Evolutionary conservation across 2,888 invertebrate species (phyloP).

Genomic region (Caenorhabditis sp.): DNA sequence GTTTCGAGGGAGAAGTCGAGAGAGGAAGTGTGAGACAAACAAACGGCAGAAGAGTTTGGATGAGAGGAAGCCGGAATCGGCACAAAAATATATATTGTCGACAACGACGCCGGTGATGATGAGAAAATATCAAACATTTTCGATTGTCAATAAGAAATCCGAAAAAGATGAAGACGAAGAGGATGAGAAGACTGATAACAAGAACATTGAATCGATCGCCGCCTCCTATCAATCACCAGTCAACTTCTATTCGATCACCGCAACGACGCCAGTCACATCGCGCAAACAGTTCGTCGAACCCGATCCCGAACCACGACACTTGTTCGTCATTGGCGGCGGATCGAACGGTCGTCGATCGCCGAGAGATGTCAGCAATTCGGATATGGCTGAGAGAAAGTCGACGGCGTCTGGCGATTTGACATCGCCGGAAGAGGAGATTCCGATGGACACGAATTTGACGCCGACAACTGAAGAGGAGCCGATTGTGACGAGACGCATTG

Average conservation of each 20-base stretch:
- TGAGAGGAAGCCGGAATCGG: slow-evolving; percentile 34
- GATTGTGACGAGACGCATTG: slow-evolving; percentile 33
- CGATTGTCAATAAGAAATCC: slow-evolving; percentile 24
- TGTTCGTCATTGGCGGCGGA: slow-evolving; percentile 39
- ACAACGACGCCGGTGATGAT: slow-evolving; percentile 41
- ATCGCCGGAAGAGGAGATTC: slow-evolving; percentile 57
- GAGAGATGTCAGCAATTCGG: slow-evolving; percentile 35
- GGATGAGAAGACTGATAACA: not conserved
- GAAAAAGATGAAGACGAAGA: not conserved
- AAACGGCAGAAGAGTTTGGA: slow-evolving; percentile 35
- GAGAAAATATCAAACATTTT: slow-evolving; percentile 44
- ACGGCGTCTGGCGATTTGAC: slow-evolving; percentile 45
- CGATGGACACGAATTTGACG: slow-evolving; percentile 55
- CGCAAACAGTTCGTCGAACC: slow-evolving; percentile 10
- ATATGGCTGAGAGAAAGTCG: slow-evolving; percentile 34
- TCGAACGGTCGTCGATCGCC: slow-evolving; percentile 8
- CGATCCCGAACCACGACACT: slow-evolving; percentile 20
- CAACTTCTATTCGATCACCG: slow-evolving; percentile 39
- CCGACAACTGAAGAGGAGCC: slow-evolving; percentile 38
- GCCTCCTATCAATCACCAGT: slow-evolving; percentile 1
- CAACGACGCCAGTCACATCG: slow-evolving; percentile 33
- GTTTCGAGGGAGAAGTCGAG: slow-evolving; percentile 38
- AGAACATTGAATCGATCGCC: not conserved
- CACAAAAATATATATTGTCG: slow-evolving; percentile 38
- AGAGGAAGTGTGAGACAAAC: slow-evolving; percentile 18